Evolutionary conservation across 2,797 vertebrate genomes (phyloP).

Genomic region (Diceros bicornis): DNA sequence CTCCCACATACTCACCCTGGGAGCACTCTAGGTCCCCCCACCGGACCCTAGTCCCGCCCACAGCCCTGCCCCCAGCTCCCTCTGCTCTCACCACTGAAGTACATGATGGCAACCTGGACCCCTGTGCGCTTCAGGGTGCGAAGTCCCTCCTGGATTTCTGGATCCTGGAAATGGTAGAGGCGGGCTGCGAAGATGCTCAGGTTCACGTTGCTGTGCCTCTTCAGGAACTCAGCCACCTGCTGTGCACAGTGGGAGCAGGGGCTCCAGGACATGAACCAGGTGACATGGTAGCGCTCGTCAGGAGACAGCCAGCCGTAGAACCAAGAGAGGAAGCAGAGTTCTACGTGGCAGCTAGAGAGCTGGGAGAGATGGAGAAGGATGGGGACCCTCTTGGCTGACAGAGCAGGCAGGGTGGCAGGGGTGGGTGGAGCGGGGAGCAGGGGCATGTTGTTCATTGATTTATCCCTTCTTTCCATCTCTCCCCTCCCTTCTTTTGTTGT

Average conservation of each 20-base stretch:
- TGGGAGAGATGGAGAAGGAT: not conserved
- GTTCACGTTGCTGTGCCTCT: slow-evolving; percentile 91
- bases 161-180: slow-evolving; percentile 94
- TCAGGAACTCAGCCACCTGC: slow-evolving; percentile 91
- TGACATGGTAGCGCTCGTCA: slow-evolving; percentile 91
- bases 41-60: accelerated
- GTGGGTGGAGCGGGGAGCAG: not conserved
- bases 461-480: too few relatives aligned
- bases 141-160: slow-evolving; percentile 91
- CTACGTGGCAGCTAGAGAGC: slow-evolving; percentile 91
- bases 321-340: slow-evolving; percentile 94
- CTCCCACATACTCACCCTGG: not conserved
- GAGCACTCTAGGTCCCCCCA: too few relatives aligned
- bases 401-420: not conserved
- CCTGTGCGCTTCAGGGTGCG: slow-evolving; percentile 90
- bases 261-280: slow-evolving; percentile 98
- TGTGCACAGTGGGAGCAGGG: slow-evolving; percentile 93
- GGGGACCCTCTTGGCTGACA: not conserved
- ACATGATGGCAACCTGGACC: slow-evolving; percentile 93
- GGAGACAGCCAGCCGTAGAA: slow-evolving; percentile 91
- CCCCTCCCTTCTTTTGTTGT: not conserved
- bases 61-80: not conserved
- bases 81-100: slow-evolving; percentile 92
- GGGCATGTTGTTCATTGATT: accelerated
- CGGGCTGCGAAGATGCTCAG: slow-evolving; percentile 94